Evolutionary conservation across 92 coral and sea anemone genomes (phyloP), one percentile per base, ranked within the genome.

Genomic region (Umimayanthus kanabou): DNA sequence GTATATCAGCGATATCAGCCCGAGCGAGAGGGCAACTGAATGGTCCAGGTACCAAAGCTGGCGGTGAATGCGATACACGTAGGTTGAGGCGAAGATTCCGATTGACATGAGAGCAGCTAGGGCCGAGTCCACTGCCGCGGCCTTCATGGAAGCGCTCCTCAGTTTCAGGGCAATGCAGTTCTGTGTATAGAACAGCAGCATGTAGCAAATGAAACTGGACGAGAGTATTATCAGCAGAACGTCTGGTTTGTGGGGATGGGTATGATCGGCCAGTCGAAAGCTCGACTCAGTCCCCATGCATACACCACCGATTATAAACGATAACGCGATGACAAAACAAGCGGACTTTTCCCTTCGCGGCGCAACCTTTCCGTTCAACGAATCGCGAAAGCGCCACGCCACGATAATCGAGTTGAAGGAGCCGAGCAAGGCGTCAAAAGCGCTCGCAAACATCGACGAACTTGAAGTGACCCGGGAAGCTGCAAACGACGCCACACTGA

Each of bases 321-420:
- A 87, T 15, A 81, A 39, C 0, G 95, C 93, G 20, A 94, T 93
- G 11, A 94, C 92, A 72, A 87, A 71, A 2, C 93, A 89, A 13
- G 98, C 98, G 6, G 85, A 86, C 25, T 88, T 89, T 70, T 94
- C 98, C 37, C 98, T 76, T 72, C 10, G 30, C 15, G 85, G 81
- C 15, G 91, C 92, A 33, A 91, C 81, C 40, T 79, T 91, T 39
- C 97, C 95, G 81, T 95, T 95, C 6, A 81, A 61, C 30, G 79
- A 79, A 84, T 95, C 94, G 33, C 96, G 88, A 72, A 95, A 95
- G 75, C 98, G 89, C 98, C 98, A 95, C 10, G 96, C 98, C 22
- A 95, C 94, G 72, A 93, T 89, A 0, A 93, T 14, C 25, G 96
- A 93, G 88, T 93, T 91, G 25, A 95, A 77, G 30, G 96, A 85